Percentiles rank a stretch among this genome's conserved stretches.
These are phyloP conservation scores for Saccostrea echinata DNA, from an alignment of 1,140 invertebrate genomes.

Conservation along the genomic window DNA sequence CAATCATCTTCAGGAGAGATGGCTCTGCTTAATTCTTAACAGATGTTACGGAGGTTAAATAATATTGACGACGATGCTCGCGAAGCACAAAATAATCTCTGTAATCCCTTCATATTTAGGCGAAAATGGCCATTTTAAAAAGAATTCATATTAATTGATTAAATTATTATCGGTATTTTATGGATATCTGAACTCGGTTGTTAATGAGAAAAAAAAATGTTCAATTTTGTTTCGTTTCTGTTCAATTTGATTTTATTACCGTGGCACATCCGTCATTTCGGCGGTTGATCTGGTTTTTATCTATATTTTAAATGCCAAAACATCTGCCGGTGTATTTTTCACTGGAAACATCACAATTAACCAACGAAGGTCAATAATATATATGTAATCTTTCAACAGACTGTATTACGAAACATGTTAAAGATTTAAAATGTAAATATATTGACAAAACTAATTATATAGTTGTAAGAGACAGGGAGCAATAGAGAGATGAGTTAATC, in stretches of 20 bases:
- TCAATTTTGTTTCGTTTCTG: neutral
- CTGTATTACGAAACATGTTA: neutral
- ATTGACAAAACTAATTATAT: neutral
- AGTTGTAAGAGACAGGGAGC: neutral
- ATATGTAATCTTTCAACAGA: neutral
- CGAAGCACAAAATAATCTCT: neutral
- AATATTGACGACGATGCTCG: neutral
- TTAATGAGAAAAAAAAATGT: neutral
- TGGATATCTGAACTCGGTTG: neutral
- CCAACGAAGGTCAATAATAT: neutral
- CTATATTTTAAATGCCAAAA: neutral
- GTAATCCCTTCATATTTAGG: neutral
- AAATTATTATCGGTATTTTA: neutral
- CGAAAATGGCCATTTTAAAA: neutral
- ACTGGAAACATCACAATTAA: neutral
- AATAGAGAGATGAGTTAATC: neutral
- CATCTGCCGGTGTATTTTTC: neutral
- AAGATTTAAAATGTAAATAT: neutral
- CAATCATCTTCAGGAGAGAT: neutral
- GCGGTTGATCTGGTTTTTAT: neutral
- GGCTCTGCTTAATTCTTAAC: constrained; percentile 19
- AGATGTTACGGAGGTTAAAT: constrained; percentile 26
- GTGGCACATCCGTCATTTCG: neutral
- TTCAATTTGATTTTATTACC: neutral
- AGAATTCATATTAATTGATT: neutral